A percentile compares a stretch with the other conserved stretches of the same genome.
Evolutionary conservation across 2,113 vertebrate genomes (phyloP).

Genomic region (Miniopterus natalensis): DNA sequence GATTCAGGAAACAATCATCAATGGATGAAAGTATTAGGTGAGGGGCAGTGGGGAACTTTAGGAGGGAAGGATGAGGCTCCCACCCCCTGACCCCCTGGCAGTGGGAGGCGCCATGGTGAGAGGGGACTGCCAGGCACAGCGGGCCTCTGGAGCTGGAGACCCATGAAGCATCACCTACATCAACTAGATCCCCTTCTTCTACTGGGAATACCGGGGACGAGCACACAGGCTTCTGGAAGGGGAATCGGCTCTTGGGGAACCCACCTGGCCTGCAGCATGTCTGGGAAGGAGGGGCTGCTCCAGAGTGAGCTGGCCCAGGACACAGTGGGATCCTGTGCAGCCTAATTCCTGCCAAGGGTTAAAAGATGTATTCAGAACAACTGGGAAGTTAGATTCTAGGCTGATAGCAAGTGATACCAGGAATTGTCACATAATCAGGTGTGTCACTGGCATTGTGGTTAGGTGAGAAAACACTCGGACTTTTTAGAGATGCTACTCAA

Average conservation of each 20-base stretch:
- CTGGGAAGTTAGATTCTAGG: not conserved
- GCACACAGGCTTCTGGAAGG: not conserved
- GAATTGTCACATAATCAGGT: not conserved
- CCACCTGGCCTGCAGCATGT: not conserved
- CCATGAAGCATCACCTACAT: not conserved
- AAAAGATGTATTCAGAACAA: not conserved
- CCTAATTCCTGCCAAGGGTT: not conserved
- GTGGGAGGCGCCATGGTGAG: too few relatives aligned
- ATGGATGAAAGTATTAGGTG: too few relatives aligned
- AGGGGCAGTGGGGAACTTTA: not conserved
- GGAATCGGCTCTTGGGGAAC: too few relatives aligned
- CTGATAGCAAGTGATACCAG: not conserved
- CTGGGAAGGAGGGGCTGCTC: not conserved
- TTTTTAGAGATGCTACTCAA: not conserved
- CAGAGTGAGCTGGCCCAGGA: too few relatives aligned
- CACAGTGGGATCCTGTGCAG: too few relatives aligned
- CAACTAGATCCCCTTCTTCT: too few relatives aligned
- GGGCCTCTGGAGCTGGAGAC: not conserved
- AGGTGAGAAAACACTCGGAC: not conserved
- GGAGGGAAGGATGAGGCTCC: not conserved
- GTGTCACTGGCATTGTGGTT: not conserved
- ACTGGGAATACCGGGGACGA: not conserved
- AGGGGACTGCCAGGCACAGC: rapidly evolving
- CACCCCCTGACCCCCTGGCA: not conserved
- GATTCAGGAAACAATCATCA: not conserved